These are phyloP conservation scores for Siniperca obscura DNA, from an alignment of 2,797 vertebrate species.

Conservation along the genomic window DNA sequence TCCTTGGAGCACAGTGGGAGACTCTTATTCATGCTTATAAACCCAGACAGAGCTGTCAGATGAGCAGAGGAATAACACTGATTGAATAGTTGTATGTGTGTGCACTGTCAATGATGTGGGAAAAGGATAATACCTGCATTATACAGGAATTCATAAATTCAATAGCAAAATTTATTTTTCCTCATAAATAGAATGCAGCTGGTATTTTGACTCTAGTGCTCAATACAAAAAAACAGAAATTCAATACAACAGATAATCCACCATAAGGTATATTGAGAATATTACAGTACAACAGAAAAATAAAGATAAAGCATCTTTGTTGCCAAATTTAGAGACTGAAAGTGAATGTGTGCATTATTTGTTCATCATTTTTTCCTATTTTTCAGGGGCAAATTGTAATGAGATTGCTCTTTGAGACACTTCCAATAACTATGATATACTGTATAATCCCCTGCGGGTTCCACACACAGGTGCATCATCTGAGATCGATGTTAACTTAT, in stretches of 20 bases:
- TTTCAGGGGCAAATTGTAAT: constrained; percentile 41
- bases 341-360: constrained; percentile 24
- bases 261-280: constrained; percentile 9
- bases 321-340: constrained; percentile 22
- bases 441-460: constrained; percentile 46
- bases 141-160: constrained; percentile 27
- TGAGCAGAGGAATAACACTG: constrained; percentile 55
- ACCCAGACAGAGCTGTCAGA: constrained; percentile 61
- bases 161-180: constrained; percentile 33
- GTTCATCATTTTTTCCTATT: constrained; percentile 28
- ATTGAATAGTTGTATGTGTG: constrained; percentile 50
- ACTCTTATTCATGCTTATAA: constrained; percentile 53
- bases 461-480: constrained; percentile 31
- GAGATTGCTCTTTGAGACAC: constrained; percentile 39
- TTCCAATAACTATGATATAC: constrained; percentile 57
- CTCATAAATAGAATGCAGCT: constrained; percentile 27
- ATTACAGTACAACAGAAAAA: constrained; percentile 5
- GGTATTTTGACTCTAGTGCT: constrained; percentile 8
- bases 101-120: constrained; percentile 27
- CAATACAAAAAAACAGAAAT: neutral
- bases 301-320: constrained; percentile 30
- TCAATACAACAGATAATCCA: constrained; percentile 26
- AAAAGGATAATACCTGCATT: constrained; percentile 41
- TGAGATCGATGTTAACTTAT: constrained; percentile 49
- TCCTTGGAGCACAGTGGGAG: constrained; percentile 54